Evolutionary conservation across 2,797 vertebrate species (phyloP).

Genomic region (Trematomus bernacchii): DNA sequence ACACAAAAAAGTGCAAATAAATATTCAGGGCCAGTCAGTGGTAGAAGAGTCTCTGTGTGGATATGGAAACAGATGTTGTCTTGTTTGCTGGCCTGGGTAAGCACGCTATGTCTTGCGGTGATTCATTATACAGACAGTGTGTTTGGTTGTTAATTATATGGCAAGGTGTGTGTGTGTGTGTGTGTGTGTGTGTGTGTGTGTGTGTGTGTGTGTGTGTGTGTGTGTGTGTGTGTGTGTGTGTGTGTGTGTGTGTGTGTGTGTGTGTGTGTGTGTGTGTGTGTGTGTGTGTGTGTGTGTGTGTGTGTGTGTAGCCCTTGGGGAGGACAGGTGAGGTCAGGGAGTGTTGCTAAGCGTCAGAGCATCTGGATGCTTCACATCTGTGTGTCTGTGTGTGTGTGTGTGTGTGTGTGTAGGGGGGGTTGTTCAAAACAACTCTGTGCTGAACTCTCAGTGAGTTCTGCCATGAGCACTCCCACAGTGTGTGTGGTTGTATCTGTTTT

Average conservation of each 20-base stretch:
- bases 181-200: slow-evolving; percentile 36
- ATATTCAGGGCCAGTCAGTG: slow-evolving; percentile 31
- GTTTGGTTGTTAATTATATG: slow-evolving; percentile 70
- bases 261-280: neutral
- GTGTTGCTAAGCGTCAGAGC: slow-evolving; percentile 58
- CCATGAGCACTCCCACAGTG: slow-evolving; percentile 24
- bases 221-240: slow-evolving; percentile 31
- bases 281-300: slow-evolving; percentile 3
- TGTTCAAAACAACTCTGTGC: slow-evolving; percentile 58
- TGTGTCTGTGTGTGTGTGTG: neutral
- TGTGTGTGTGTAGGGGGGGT: neutral
- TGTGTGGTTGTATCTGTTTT: slow-evolving; percentile 18
- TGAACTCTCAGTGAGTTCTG: slow-evolving; percentile 55
- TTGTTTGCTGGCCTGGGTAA: slow-evolving; percentile 38
- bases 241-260: too few species aligned
- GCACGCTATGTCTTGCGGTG: slow-evolving; percentile 57
- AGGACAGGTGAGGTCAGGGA: slow-evolving; percentile 71
- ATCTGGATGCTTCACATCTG: slow-evolving; percentile 78
- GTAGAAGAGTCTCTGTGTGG: slow-evolving; percentile 37
- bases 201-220: slow-evolving; percentile 32
- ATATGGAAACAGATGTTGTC: slow-evolving; percentile 53
- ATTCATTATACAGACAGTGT: slow-evolving; percentile 70
- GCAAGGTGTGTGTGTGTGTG: slow-evolving; percentile 29
- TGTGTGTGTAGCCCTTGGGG: slow-evolving; percentile 50
- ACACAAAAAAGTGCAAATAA: slow-evolving; percentile 43